Percentiles rank a stretch among this genome's conserved stretches.
Evolutionary conservation across 1,140 invertebrate genomes (phyloP).

Genomic region (Lethrus apterus): DNA sequence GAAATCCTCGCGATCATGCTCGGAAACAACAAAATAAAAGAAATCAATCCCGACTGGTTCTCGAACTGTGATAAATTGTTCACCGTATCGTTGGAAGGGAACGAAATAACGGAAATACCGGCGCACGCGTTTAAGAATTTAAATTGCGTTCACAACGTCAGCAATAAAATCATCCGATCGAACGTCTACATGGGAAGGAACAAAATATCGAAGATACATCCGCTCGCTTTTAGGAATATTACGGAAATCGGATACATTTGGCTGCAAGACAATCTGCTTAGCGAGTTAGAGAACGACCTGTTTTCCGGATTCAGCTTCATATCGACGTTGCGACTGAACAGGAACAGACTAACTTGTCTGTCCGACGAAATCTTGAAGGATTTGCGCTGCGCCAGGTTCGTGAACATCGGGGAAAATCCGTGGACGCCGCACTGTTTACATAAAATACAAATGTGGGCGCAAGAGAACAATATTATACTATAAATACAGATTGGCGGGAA

Average conservation of each 20-base stretch:
- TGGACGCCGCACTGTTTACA: conserved; percentile 3
- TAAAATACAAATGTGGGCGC: conserved; percentile 5
- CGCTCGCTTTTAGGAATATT: conserved; percentile 1
- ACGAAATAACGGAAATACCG: conserved; percentile 5
- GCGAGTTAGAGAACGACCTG: conserved; percentile 6
- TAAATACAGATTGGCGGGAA: too few relatives aligned
- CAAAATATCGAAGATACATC: conserved; percentile 2
- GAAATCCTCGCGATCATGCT: conserved; percentile 4
- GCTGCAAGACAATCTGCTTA: conserved; percentile 5
- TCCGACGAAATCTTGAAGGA: conserved; percentile 4
- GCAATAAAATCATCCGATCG: conserved; percentile 6
- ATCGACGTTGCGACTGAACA: conserved; percentile 7
- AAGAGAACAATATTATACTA: conserved; percentile 3
- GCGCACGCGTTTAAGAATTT: conserved; percentile 5
- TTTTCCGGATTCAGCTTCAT: conserved; percentile 5
- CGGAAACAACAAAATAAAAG: conserved; percentile 5
- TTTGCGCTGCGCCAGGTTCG: conserved; percentile 8
- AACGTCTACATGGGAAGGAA: conserved; percentile 6
- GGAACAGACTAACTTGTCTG: conserved; percentile 6
- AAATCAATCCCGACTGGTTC: conserved; percentile 4
- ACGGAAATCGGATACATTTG: conserved; percentile 6
- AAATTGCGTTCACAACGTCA: conserved; percentile 1
- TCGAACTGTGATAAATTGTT: conserved; percentile 1
- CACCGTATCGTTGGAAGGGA: conserved; percentile 6
- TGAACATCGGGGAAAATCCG: conserved; percentile 9